A percentile compares a stretch with the other conserved stretches of the same genome.
phyloP scores from a whole-genome alignment of 2,113 vertebrate species.

The Cebidichthys violaceus region DNA sequence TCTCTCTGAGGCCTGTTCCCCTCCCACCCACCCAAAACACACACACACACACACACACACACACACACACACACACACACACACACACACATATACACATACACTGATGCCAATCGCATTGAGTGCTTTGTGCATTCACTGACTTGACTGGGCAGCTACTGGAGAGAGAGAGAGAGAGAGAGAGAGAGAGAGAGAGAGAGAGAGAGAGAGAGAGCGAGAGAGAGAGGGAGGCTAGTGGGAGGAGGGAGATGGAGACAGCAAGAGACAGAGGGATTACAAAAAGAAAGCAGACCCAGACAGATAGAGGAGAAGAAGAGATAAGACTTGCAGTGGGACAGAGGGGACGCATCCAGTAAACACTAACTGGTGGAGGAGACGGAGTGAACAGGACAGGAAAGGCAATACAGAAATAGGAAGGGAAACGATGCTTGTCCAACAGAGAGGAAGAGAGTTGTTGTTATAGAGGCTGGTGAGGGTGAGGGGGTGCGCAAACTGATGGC shows the following conservation, averaged over 20 bases:
- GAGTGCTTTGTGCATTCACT: conserved; percentile 81
- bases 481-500: conserved; percentile 51
- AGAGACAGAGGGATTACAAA: conserved; percentile 50
- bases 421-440: conserved; percentile 51
- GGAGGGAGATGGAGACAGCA: conserved; percentile 66
- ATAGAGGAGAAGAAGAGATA: conserved; percentile 44
- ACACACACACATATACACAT: conserved; percentile 52
- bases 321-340: conserved; percentile 25
- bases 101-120: conserved; percentile 75
- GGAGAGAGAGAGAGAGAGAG: conserved; percentile 58
- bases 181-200: conserved; percentile 63
- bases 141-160: conserved; percentile 66
- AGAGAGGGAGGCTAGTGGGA: conserved; percentile 61
- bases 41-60: conserved; percentile 44
- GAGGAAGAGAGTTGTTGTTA: conserved; percentile 71
- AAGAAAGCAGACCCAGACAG: conserved; percentile 51
- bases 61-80: conserved; percentile 46
- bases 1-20: conserved; percentile 45
- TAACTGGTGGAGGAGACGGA: conserved; percentile 25
- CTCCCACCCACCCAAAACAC: conserved; percentile 25
- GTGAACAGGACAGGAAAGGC: conserved; percentile 56
- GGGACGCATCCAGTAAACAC: conserved; percentile 36
- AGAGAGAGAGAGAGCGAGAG: conserved; percentile 49
- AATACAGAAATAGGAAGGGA: conserved; percentile 63
- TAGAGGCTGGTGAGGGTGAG: conserved; percentile 34